Percentiles rank a stretch among this genome's conserved stretches.
Evolutionary conservation across 1,140 invertebrate genomes (phyloP).

Genomic region (Ectropis grisescens): DNA sequence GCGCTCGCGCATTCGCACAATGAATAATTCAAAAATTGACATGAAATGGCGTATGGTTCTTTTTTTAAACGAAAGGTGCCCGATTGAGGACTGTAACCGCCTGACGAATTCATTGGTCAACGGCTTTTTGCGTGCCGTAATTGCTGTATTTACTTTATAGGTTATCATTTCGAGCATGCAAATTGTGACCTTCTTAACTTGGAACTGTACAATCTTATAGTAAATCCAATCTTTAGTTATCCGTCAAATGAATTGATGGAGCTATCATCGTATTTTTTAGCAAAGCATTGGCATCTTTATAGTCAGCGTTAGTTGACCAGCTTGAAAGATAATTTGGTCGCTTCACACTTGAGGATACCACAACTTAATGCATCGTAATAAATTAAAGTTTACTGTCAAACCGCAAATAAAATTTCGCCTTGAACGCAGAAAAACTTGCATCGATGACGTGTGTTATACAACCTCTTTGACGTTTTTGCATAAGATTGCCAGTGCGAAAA

Average conservation of each 20-base stretch:
- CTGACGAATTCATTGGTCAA: constrained; percentile 68
- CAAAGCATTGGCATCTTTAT: too few relatives aligned
- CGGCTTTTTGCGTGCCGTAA: constrained; percentile 61
- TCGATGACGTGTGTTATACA: constrained; percentile 7
- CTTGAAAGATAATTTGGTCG: too few relatives aligned
- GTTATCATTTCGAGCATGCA: constrained; percentile 19
- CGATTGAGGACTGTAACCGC: constrained; percentile 68
- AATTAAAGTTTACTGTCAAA: constrained; percentile 44
- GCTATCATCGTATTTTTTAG: too few relatives aligned
- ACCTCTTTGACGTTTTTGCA: constrained; percentile 3
- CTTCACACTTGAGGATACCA: too few relatives aligned
- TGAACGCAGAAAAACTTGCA: constrained; percentile 5
- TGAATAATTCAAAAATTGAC: constrained; percentile 70
- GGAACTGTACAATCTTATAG: too few relatives aligned
- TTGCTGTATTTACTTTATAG: constrained; percentile 52
- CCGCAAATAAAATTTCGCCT: constrained; percentile 50
- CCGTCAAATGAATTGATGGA: too few relatives aligned
- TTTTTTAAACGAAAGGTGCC: constrained; percentile 69
- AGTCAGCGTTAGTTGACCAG: too few relatives aligned
- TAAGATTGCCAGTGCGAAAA: constrained; percentile 5
- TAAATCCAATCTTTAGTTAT: too few relatives aligned
- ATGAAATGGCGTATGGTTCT: constrained; percentile 69
- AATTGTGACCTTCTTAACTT: too few relatives aligned
- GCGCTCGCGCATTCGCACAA: constrained; percentile 65
- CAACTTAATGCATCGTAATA: constrained; percentile 20